phyloP scores from a whole-genome alignment of 2,797 vertebrate species.

The Adelosebastes latens region DNA sequence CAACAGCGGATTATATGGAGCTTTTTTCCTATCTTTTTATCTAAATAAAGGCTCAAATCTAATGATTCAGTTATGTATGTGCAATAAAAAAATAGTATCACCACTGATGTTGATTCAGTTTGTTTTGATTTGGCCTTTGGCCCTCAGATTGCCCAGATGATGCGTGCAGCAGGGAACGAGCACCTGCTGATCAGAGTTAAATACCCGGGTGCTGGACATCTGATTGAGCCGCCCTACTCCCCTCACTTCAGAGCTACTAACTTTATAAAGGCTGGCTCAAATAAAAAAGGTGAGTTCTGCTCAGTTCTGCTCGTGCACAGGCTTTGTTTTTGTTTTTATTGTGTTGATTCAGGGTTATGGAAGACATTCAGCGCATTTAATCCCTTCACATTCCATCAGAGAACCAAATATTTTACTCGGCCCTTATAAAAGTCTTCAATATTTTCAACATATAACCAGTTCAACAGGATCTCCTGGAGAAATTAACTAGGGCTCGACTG shows the following conservation, averaged over 20 bases:
- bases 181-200: slow-evolving; percentile 66
- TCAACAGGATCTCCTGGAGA: not conserved
- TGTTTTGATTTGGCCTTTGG: slow-evolving; percentile 25
- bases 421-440: not conserved
- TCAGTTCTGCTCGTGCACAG: too few relatives aligned
- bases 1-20: too few relatives aligned
- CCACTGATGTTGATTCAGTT: too few relatives aligned
- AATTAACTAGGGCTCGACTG: not conserved
- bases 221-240: slow-evolving; percentile 80
- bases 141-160: slow-evolving; percentile 60
- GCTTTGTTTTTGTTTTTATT: not conserved
- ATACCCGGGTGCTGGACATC: slow-evolving; percentile 73
- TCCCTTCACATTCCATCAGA: not conserved
- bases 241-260: slow-evolving; percentile 68
- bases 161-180: slow-evolving; percentile 68
- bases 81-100: too few relatives aligned
- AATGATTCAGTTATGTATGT: too few relatives aligned
- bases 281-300: slow-evolving; percentile 37
- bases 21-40: too few relatives aligned
- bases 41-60: too few relatives aligned
- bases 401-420: not conserved
- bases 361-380: not conserved
- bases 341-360: too few relatives aligned
- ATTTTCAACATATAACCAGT: not conserved
- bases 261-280: slow-evolving; percentile 22